Conservation (phyloP, 2,888 invertebrate genomes). For the Drosophila imparisetae region DNA sequence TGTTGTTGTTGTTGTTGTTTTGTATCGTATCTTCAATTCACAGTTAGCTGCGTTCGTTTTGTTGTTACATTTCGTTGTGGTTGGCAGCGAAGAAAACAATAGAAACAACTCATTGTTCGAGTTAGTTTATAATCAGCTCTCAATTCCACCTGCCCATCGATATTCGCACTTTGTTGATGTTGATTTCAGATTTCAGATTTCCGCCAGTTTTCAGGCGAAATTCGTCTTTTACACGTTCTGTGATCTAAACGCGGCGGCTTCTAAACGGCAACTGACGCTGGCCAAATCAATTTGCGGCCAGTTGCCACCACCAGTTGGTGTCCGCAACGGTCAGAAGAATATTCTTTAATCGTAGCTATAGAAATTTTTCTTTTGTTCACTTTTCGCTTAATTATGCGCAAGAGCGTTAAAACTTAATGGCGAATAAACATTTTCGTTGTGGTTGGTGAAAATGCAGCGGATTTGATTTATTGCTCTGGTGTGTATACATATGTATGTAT, state of each 20-base stretch:
- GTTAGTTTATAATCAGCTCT: slow-evolving; percentile 19
- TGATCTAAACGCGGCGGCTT: slow-evolving; percentile 73
- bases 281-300: slow-evolving; percentile 69
- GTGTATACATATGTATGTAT: neutral
- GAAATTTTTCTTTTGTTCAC: slow-evolving; percentile 70
- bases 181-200: slow-evolving; percentile 27
- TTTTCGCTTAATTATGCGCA: slow-evolving; percentile 76
- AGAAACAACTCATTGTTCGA: slow-evolving; percentile 46
- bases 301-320: slow-evolving; percentile 12
- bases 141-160: slow-evolving; percentile 56
- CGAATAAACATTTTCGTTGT: slow-evolving; percentile 65
- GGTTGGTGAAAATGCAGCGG: slow-evolving; percentile 72
- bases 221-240: slow-evolving; percentile 28
- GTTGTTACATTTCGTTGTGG: slow-evolving; percentile 63
- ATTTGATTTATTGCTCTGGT: slow-evolving; percentile 46
- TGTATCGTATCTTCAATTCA: slow-evolving; percentile 47
- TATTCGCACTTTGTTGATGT: slow-evolving; percentile 64
- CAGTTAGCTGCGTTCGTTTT: slow-evolving; percentile 55
- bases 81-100: slow-evolving; percentile 34
- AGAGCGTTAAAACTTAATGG: slow-evolving; percentile 76
- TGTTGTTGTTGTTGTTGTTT: slow-evolving; percentile 32
- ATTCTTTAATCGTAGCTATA: slow-evolving; percentile 74
- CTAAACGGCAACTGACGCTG: slow-evolving; percentile 76
- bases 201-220: slow-evolving; percentile 9
- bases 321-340: slow-evolving; percentile 29